Evolutionary conservation across 1,140 invertebrate genomes (phyloP), one percentile per base, ranked within the genome.

Genomic region (Kradibia gibbosae): DNA sequence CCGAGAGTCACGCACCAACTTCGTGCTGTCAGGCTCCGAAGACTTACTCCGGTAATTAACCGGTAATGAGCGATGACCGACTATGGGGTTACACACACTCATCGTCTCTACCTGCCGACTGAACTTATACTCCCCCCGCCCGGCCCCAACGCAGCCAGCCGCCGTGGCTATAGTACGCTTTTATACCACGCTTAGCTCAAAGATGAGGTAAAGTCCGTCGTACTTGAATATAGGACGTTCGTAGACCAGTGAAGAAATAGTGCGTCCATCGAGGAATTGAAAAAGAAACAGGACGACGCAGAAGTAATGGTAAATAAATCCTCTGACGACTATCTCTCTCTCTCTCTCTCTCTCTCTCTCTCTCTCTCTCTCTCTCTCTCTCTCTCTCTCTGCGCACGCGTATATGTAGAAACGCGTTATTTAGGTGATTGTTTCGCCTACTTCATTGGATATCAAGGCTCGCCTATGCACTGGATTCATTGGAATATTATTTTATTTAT

Each of bases 31-130:
- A 71, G 75, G 42, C 80, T 67, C 48, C 62, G 80, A 76, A 86
- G 82, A 86, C 83, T 85, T 82, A 84, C 78, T 85, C 80, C 67
- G 80, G 83, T 86, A 86, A 86, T 86, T 86, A 86, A 86, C 79
- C 78, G 82, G 84, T 86, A 86, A 86, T 86, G 84, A 86, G 84
- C 75, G 82, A 86, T 84, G 82, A 86, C 81, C 82, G 73, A 65
- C 67, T 60, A 71, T 71, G 74, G 57, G 76, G 77, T 73, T 84
- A 77, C 57, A 83, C 78, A 36, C 60, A 83, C 78, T 31, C 60
- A 28, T 42, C 39, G 50, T 31, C 13, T 25, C 50, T 36, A 39
- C 31, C 4, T 22, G 36, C 55, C 22, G 57, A 62, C 10, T 2
- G 28, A 39, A 39, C 67, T 57, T 48, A 45, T 45, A n/a, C 36